Evolutionary conservation across 2,888 invertebrate species (phyloP), one percentile per base, ranked within the genome.

Genomic region (Pandemis cinnamomeana): DNA sequence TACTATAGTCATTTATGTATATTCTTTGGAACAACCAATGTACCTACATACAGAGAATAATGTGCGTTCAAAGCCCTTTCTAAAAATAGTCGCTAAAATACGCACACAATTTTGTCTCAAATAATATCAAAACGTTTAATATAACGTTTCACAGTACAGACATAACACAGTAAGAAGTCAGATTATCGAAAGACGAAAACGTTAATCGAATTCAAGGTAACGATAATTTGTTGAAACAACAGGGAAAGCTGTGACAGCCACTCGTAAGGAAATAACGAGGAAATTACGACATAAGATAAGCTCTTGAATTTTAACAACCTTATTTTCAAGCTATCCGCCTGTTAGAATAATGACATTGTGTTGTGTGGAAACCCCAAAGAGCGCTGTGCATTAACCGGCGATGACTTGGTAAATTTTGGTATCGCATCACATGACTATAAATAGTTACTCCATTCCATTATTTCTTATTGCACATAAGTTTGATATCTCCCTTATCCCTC

Each of bases 251-350:
- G n/a, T 44, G 46, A 46, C 10, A 8, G 27, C 13, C 11, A 20
- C 27, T 48, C 64, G 20, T 7, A 36, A 48, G 48, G 64, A 64
- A 64, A 67, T 42, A 53, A 41, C 48, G 27, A 66, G 66, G 48
- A 27, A 51, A 36, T 36, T 51, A 5, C 67, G 67, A 10, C 15
- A 8, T 8, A 67, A 53, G 67, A 67, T 67, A 53, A 67, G 53
- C 41, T 41, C 41, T n/a, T 67, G 67, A 67, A 67, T 67, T 67
- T 41, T 41, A 67, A 67, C 53, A 41, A n/a, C 41, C 67, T 53
- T 53, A 41, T 67, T 67, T 51, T 64, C 48, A 13, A 46, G 27
- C 27, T 27, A 27, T 64, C 48, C 2, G 64, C 27, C 48, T 7
- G 58, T 58, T 3, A 10, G 10, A 20, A 27, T 58, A 58, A 27